Base-by-base conservation (phyloP, 2,888 invertebrate genomes). In the Drosophila robusta region DNA sequence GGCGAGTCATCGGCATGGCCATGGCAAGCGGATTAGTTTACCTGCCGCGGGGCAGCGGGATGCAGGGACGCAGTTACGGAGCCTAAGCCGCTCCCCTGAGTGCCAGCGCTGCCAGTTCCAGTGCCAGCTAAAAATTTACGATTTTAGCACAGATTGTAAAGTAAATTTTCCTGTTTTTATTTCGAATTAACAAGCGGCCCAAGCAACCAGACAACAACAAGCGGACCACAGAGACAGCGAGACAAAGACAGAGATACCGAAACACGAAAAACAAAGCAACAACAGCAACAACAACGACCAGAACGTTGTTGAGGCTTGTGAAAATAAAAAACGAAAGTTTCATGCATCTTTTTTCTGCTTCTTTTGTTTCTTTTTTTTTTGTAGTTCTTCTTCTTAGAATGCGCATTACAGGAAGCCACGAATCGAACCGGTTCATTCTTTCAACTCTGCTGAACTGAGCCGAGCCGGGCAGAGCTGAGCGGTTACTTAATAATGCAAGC, bases 121-220 rank as follows among this genome's bases (percentile, higher is more conserved):
- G 47, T 75, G 71, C 57, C 70, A 83, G 80, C 70, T 80, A 80
- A 80, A 85, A 89, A 85, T 88, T 76, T 86, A 88, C 88, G 89
- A 87, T 90, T 89, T 84, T 89, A 89, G 89, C 89, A 87, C 90
- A 90, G 89, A 88, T 89, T 88, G 86, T 82, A 85, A 87, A 89
- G 89, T 88, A 89, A 84, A 88, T 88, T 89, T 87, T 87, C 89
- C 87, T 87, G 87, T 87, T 87, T 87, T 87, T 89, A 84, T 89
- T 87, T 84, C 82, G 87, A 89, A 82, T 86, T 87, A 87, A 87
- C 89, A 83, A 87, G 83, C 87, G 34, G 76, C 55, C 68, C 80
- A 60, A 63, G 64, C 80, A 71, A 63, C 39, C 77, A 63, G 36
- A 38, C 45, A 67, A 65, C n/a, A n/a, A 18, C 44, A 44, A 39